These are phyloP conservation scores for Coptotermes formosanus DNA, from an alignment of 1,140 invertebrate genomes.

Conservation along the genomic window DNA sequence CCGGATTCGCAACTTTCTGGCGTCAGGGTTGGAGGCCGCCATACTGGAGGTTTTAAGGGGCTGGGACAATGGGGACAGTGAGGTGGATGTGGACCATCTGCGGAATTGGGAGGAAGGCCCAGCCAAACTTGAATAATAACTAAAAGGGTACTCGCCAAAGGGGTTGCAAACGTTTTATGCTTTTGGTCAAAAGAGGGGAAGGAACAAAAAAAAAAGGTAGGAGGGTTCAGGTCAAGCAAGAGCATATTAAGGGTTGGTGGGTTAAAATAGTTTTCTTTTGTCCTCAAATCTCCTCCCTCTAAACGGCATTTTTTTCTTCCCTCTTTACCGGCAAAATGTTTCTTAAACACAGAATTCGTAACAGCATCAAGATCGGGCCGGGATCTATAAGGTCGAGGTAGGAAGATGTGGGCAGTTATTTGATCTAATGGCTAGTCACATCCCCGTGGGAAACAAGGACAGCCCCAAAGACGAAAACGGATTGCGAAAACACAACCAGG, in stretches of 20 bases:
- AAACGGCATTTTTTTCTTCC: not conserved
- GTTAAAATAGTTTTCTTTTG: not conserved
- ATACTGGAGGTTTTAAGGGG: not conserved
- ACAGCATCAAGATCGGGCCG: not conserved
- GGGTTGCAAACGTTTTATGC: not conserved
- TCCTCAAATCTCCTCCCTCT: not conserved
- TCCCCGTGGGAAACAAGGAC: conserved; percentile 2
- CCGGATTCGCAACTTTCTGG: not conserved
- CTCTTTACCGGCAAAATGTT: not conserved
- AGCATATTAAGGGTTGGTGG: not conserved
- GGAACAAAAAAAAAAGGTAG: not conserved
- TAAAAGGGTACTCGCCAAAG: conserved; percentile 9
- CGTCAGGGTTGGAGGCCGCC: not conserved
- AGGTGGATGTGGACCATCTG: not conserved
- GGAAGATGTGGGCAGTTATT: not conserved
- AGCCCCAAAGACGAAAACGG: not conserved
- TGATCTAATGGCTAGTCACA: not conserved
- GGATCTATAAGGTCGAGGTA: not conserved
- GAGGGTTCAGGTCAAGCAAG: not conserved
- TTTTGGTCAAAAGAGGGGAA: not conserved
- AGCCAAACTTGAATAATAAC: not conserved
- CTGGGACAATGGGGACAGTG: not conserved
- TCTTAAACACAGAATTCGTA: not conserved
- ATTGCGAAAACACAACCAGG: not conserved
- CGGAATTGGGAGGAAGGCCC: not conserved